A percentile compares a stretch with the other conserved stretches of the same genome.
Evolutionary conservation across 35 echinoderm and acorn worm genomes (phyloP).

Genomic region (Hemicentrotus pulcherrimus): DNA sequence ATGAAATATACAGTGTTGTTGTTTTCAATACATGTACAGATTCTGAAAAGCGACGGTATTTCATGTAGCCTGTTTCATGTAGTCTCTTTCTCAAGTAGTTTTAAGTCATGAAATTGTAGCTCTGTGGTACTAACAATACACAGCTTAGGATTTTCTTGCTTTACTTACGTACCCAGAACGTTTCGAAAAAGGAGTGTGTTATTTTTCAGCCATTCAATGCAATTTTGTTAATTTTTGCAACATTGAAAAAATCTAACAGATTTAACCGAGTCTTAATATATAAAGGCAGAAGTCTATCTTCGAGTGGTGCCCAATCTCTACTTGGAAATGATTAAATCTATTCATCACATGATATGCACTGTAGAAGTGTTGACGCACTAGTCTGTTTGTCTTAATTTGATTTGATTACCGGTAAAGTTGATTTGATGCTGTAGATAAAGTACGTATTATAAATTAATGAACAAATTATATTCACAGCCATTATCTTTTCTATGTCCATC

Average conservation of each 20-base stretch:
- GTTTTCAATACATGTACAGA: not conserved
- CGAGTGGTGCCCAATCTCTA: not conserved
- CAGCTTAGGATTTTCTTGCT: not conserved
- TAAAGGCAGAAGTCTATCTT: not conserved
- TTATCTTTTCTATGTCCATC: too few relatives aligned
- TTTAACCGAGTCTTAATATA: not conserved
- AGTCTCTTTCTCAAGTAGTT: not conserved
- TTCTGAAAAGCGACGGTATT: not conserved
- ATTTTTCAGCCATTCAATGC: not conserved
- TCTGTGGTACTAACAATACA: not conserved
- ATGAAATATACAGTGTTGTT: not conserved
- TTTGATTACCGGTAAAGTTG: not conserved
- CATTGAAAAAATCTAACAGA: not conserved
- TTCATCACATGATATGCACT: not conserved
- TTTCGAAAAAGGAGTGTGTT: not conserved
- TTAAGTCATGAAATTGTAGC: not conserved
- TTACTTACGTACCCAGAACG: not conserved
- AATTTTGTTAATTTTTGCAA: not conserved
- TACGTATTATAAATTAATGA: not conserved
- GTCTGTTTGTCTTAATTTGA: not conserved
- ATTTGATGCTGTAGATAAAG: not conserved
- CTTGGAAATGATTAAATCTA: not conserved
- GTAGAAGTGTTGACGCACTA: not conserved
- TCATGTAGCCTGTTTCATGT: not conserved
- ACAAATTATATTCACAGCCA: not conserved